Conservation (phyloP, 92 coral and sea anemone species). For the Heteractis magnifica region DNA sequence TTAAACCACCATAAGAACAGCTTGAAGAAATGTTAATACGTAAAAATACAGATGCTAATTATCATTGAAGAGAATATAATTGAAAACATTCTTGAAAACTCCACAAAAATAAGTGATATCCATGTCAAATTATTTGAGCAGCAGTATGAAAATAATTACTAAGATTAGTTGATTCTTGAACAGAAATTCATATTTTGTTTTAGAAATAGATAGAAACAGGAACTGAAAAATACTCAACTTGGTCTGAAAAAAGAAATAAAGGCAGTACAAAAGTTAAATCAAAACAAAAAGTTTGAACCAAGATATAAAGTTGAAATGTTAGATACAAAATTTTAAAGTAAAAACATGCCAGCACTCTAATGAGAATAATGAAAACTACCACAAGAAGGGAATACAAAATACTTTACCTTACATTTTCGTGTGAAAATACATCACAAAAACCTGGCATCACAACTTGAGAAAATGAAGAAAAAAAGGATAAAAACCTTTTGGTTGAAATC, state of each 20-base stretch:
- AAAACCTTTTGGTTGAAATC: neutral
- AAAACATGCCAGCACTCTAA: neutral
- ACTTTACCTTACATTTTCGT: slow-evolving; percentile 1
- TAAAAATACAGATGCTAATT: too few species aligned
- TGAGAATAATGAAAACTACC: neutral
- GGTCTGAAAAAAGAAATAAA: slow-evolving; percentile 33
- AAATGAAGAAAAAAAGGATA: neutral
- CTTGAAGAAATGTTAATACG: too few species aligned
- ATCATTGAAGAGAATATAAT: too few species aligned
- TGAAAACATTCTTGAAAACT: too few species aligned
- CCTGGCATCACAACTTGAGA: neutral
- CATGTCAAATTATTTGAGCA: too few species aligned
- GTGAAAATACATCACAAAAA: neutral
- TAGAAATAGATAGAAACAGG: neutral
- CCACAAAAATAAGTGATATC: too few species aligned
- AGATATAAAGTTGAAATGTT: neutral
- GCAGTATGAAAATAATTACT: too few species aligned
- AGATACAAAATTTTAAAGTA: neutral
- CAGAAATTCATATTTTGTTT: neutral
- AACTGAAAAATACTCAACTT: slow-evolving; percentile 8
- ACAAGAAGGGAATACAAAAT: neutral
- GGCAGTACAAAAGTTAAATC: neutral
- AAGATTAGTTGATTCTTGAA: neutral
- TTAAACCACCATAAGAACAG: too few species aligned
- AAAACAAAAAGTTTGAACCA: neutral